Conservation (phyloP, 30 jellyfish, hydroid and myxozoan species). For the Hydractinia symbiolongicarpus region DNA sequence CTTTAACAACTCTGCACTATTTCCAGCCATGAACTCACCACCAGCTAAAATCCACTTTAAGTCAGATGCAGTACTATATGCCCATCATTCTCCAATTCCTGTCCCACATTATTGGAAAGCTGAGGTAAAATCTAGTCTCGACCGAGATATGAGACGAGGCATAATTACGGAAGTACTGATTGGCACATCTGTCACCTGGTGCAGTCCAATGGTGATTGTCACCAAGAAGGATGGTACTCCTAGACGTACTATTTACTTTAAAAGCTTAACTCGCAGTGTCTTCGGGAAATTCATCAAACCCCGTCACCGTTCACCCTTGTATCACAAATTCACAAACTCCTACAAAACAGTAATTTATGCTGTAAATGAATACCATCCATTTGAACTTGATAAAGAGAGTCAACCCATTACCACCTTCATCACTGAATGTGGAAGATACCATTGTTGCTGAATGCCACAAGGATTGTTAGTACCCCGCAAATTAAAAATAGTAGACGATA, state of each 20-base stretch:
- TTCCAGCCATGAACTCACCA: neutral
- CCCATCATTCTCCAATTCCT: conserved; percentile 9
- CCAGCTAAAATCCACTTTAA: conserved; percentile 6
- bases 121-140: conserved; percentile 19
- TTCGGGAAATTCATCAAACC: conserved; percentile 42
- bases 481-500: conserved; percentile 16
- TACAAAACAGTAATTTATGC: neutral
- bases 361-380: neutral
- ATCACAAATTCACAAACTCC: neutral
- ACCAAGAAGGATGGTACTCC: conserved; percentile 35
- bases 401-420: neutral
- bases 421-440: no score
- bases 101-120: conserved; percentile 23
- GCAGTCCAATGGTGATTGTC: conserved; percentile 24
- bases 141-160: conserved; percentile 16
- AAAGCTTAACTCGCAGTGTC: neutral
- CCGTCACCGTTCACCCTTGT: conserved; percentile 34
- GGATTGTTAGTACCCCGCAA: conserved; percentile 26
- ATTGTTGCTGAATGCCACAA: neutral
- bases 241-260: conserved; percentile 38
- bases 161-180: conserved; percentile 13
- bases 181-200: conserved; percentile 19
- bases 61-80: conserved; percentile 4
- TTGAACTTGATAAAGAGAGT: conserved; percentile 18
- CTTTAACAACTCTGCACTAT: neutral